Conservation (phyloP, 2,888 invertebrate species). For the Nomada fabriciana region DNA sequence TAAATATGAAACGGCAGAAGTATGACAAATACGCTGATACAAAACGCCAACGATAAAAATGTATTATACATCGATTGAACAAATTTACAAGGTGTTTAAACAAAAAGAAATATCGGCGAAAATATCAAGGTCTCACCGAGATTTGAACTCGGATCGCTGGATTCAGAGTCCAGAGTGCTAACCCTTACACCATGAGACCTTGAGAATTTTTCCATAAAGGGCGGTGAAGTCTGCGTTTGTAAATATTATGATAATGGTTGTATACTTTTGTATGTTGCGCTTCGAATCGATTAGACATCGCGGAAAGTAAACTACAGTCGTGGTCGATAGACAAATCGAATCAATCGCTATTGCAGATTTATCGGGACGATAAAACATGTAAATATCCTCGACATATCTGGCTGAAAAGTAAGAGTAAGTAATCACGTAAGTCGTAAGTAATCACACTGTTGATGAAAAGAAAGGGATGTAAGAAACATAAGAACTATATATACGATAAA, state of each 20-base stretch:
- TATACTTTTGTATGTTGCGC: slow-evolving; percentile 22
- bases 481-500: not conserved
- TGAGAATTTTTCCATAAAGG: slow-evolving; percentile 83
- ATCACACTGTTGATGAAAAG: not conserved
- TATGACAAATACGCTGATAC: too few relatives aligned
- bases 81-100: too few relatives aligned
- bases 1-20: too few relatives aligned
- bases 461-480: not conserved
- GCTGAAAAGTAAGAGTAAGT: slow-evolving; percentile 16
- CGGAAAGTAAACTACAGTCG: not conserved
- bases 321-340: not conserved
- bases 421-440: not conserved
- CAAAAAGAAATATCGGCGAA: not conserved
- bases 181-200: slow-evolving; percentile 91
- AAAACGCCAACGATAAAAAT: too few relatives aligned
- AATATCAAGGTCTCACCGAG: slow-evolving; percentile 88
- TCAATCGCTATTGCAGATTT: not conserved
- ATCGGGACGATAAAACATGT: slow-evolving; percentile 20
- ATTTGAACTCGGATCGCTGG: slow-evolving; percentile 93
- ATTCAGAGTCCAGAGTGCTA: slow-evolving; percentile 93
- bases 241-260: slow-evolving; percentile 38
- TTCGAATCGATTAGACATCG: not conserved
- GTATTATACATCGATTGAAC: not conserved
- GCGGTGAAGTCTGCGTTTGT: slow-evolving; percentile 83
- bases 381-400: slow-evolving; percentile 57